Base-by-base conservation (phyloP, 2,113 vertebrate genomes). In the Peromyscus maniculatus region DNA sequence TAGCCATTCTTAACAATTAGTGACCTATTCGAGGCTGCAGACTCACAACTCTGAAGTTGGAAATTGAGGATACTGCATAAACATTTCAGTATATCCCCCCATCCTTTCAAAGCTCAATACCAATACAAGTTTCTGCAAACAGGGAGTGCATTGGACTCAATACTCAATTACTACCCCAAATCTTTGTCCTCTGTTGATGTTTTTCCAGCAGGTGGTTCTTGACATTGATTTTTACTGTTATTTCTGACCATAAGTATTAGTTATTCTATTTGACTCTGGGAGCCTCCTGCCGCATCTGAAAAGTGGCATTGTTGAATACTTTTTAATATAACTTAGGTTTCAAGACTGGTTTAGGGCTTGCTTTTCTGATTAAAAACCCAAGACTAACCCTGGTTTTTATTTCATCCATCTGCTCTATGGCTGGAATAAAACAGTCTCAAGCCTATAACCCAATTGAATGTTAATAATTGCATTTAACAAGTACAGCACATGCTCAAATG, bases 391-490 rank as follows among this genome's bases (percentile, higher is more conserved):
- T 43, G 66, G 31, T 52, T 87, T 93, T 74, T 57, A 82, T 87
- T 87, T 75, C 22, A 87, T 87, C 75, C 22, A 87, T n/a, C 16
- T 89, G 1, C 79, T 91, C n/a, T 67, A 28, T 16, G 82, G 31
- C 33, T 96, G 59, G 31, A 59, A 80, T 67, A 55, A 4, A 71
- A 92, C 4, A 43, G 15, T 75, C 33, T 59, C 57, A 52, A 82
- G 12, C 55, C 62, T 28, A 59, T 39, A 72, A 57, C 43, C 5
- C 17, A 87, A 66, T 62, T 36, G 7, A 93, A 87, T 91, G 82
- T 59, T 77, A 80, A 93, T 84, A 96, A 8, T 93, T 93, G 31
- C 22, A 66, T 66, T 66, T 33, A n/a, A 71, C 24, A 75, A 26
- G 12, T 43, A 7, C 3, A 75, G 15, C 7, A 21, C 31, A 28